A percentile compares a stretch with the other conserved stretches of the same genome.
phyloP scores from a whole-genome alignment of 2,113 vertebrate species.

The Cyprinodon variegatus region DNA sequence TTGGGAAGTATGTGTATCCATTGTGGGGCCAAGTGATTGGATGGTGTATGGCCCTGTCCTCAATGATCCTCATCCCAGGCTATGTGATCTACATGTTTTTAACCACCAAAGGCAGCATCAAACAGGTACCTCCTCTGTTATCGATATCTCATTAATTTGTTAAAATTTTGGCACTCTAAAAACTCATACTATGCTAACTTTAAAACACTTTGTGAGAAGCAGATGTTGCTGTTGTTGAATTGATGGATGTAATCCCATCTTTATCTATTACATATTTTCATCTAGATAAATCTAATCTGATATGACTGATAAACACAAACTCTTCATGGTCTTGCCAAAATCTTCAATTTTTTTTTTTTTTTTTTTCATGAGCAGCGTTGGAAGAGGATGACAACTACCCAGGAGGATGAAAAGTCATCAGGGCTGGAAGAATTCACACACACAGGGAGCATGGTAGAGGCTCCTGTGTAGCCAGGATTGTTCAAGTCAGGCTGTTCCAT shows the following conservation, averaged over 20 bases:
- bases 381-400: slow-evolving; percentile 83
- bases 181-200: too few species aligned
- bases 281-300: background rate
- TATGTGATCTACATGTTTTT: slow-evolving; percentile 86
- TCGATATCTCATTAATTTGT: background rate
- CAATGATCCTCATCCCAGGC: slow-evolving; percentile 88
- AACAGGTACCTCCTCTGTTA: slow-evolving; percentile 51
- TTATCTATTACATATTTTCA: background rate
- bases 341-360: slow-evolving; percentile 18
- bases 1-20: slow-evolving; percentile 88
- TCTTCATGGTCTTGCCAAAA: slow-evolving; percentile 1
- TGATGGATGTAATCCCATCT: background rate
- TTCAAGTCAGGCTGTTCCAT: slow-evolving; percentile 35
- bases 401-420: slow-evolving; percentile 61
- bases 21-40: slow-evolving; percentile 88
- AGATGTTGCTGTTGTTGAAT: background rate
- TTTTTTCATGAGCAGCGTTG: slow-evolving; percentile 78
- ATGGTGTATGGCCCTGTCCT: slow-evolving; percentile 89
- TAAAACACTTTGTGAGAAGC: background rate
- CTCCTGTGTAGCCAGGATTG: slow-evolving; percentile 68
- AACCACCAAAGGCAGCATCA: slow-evolving; percentile 78
- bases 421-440: slow-evolving; percentile 76
- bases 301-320: background rate
- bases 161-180: too few species aligned
- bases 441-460: slow-evolving; percentile 73